These are phyloP conservation scores for Tinea trinotella DNA, from an alignment of 2,888 invertebrate genomes.

Conservation along the genomic window DNA sequence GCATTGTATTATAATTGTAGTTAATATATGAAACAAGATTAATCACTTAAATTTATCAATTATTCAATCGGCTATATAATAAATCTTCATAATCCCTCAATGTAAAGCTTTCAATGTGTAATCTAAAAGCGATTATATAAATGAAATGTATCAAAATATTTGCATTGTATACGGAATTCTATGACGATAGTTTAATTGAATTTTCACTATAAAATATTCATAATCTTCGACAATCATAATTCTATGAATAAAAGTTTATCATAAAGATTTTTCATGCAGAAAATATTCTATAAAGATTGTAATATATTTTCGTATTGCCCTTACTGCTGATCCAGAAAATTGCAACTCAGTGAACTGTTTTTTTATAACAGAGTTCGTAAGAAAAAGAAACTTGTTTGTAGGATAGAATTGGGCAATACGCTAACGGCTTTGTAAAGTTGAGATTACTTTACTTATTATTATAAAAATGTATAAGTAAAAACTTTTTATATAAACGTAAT, in stretches of 20 bases:
- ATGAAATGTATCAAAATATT: background rate
- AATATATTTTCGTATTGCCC: slow-evolving; percentile 7
- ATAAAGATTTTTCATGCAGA: slow-evolving; percentile 16
- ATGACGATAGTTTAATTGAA: background rate
- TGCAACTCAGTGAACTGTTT: slow-evolving; percentile 13
- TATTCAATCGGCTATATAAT: background rate
- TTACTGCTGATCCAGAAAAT: slow-evolving; percentile 12
- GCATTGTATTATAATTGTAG: background rate
- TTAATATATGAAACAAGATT: background rate
- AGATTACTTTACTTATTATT: no score
- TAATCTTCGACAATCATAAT: no score
- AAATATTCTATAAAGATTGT: slow-evolving; percentile 1
- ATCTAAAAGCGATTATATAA: background rate
- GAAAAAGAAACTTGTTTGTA: background rate
- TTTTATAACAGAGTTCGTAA: background rate
- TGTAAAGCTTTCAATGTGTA: background rate
- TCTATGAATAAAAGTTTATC: no score
- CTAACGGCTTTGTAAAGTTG: background rate
- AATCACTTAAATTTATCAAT: background rate
- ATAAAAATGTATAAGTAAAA: no score
- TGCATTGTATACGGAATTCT: background rate
- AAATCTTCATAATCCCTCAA: background rate
- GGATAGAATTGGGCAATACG: background rate
- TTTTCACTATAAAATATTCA: no score
- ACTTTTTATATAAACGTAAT: no score